Evolutionary conservation across 1,140 invertebrate genomes (phyloP).

Genomic region (Drosophila santomea): DNA sequence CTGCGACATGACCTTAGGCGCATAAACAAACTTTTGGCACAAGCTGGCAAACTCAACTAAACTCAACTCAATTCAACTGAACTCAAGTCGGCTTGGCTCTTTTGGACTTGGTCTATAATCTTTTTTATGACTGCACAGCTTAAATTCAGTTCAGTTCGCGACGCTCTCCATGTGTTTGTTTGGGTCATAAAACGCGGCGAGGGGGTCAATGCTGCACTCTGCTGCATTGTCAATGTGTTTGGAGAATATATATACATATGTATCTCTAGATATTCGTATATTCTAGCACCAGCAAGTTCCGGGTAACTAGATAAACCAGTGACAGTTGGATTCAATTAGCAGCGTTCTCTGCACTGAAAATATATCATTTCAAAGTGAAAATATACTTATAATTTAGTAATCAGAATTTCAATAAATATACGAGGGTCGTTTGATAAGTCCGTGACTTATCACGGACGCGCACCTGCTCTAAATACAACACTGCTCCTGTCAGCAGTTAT

Average conservation of each 20-base stretch:
- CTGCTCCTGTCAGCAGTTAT: too few relatives aligned
- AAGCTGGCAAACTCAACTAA: constrained; percentile 6
- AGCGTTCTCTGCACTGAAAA: neutral
- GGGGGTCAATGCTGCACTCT: constrained; percentile 60
- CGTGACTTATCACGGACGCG: too few relatives aligned
- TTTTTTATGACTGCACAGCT: constrained; percentile 60
- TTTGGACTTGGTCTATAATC: constrained; percentile 58
- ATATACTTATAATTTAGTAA: too few relatives aligned
- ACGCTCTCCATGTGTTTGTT: constrained; percentile 30
- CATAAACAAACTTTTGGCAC: constrained; percentile 68
- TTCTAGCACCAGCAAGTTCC: constrained; percentile 2
- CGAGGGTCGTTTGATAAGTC: too few relatives aligned
- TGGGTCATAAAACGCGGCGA: constrained; percentile 35
- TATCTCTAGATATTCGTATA: neutral
- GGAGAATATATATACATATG: neutral
- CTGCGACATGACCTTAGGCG: constrained; percentile 74
- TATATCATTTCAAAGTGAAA: neutral
- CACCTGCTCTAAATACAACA: too few relatives aligned
- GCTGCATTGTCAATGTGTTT: constrained; percentile 39
- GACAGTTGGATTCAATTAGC: neutral
- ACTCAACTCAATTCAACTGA: neutral
- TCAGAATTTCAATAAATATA: neutral
- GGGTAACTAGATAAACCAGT: neutral
- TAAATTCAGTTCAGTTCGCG: constrained; percentile 27
- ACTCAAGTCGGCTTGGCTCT: constrained; percentile 4